These are phyloP conservation scores for Drosophila teissieri DNA, from an alignment of 1,140 invertebrate genomes.

Conservation along the genomic window DNA sequence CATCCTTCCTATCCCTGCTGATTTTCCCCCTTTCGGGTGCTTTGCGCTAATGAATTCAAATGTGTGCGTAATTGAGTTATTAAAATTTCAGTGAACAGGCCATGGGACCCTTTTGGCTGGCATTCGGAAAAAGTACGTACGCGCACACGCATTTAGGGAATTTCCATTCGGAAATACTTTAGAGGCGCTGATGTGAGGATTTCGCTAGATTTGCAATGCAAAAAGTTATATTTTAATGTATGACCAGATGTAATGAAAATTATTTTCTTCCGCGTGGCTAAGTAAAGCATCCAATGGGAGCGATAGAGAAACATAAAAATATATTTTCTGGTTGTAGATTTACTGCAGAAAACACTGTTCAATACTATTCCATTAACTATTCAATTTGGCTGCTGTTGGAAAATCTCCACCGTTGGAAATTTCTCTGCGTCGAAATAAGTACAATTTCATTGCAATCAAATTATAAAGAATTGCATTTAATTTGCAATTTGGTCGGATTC, in stretches of 20 bases:
- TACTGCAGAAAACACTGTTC: neutral
- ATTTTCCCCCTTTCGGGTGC: slow-evolving; percentile 45
- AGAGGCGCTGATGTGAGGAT: slow-evolving; percentile 62
- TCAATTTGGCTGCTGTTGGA: neutral
- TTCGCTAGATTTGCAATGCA: slow-evolving; percentile 38
- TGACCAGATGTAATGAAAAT: slow-evolving; percentile 54
- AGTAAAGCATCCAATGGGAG: neutral
- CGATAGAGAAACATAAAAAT: neutral
- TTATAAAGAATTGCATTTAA: slow-evolving; percentile 20
- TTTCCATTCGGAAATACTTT: slow-evolving; percentile 61
- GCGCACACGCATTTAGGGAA: slow-evolving; percentile 18
- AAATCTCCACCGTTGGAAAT: neutral
- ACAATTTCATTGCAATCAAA: slow-evolving; percentile 1
- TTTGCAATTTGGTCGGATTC: slow-evolving; percentile 17
- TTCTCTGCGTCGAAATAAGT: neutral
- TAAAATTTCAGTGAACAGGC: slow-evolving; percentile 75
- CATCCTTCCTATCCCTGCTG: slow-evolving; percentile 20
- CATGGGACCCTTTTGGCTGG: slow-evolving; percentile 20
- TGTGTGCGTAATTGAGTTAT: slow-evolving; percentile 83
- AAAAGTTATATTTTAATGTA: slow-evolving; percentile 61
- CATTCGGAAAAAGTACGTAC: neutral
- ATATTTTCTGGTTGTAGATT: neutral
- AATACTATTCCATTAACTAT: neutral
- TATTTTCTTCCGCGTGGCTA: slow-evolving; percentile 31
- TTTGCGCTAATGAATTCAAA: slow-evolving; percentile 80